These are phyloP conservation scores for Vireo griseus DNA, from an alignment of 2,797 vertebrate species.

Conservation along the genomic window DNA sequence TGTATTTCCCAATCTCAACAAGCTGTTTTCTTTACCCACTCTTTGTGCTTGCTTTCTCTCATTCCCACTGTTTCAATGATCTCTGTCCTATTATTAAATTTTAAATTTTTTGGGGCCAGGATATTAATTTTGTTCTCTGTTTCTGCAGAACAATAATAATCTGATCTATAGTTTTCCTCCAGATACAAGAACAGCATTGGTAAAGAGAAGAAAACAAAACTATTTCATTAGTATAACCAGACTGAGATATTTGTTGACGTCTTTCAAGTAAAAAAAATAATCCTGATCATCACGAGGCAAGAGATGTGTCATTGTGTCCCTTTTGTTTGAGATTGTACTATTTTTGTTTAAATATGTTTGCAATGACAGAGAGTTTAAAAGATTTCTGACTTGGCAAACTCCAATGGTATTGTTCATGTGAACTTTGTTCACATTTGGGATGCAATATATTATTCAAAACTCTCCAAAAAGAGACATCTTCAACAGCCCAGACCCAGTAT, in stretches of 20 bases:
- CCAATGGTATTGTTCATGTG: neutral
- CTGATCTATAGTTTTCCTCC: neutral
- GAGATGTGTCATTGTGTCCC: neutral
- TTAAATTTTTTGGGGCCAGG: rapidly evolving
- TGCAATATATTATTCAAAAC: neutral
- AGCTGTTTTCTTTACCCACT: neutral
- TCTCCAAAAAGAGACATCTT: neutral
- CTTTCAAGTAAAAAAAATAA: neutral
- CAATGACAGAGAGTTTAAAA: neutral
- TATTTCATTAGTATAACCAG: neutral
- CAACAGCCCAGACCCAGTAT: neutral
- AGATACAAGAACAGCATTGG: neutral
- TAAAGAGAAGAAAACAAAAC: neutral
- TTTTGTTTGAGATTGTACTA: neutral
- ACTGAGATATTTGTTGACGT: neutral
- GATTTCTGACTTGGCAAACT: neutral
- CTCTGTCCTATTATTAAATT: neutral
- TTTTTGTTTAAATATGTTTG: neutral
- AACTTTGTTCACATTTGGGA: neutral
- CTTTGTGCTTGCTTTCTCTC: neutral
- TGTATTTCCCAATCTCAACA: neutral
- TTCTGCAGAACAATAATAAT: neutral
- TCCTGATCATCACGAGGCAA: neutral
- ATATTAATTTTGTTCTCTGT: neutral
- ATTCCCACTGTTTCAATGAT: neutral